Evolutionary conservation across 2,113 vertebrate species (phyloP), one percentile per base, ranked within the genome.

Genomic region (Rhinichthys klamathensis): DNA sequence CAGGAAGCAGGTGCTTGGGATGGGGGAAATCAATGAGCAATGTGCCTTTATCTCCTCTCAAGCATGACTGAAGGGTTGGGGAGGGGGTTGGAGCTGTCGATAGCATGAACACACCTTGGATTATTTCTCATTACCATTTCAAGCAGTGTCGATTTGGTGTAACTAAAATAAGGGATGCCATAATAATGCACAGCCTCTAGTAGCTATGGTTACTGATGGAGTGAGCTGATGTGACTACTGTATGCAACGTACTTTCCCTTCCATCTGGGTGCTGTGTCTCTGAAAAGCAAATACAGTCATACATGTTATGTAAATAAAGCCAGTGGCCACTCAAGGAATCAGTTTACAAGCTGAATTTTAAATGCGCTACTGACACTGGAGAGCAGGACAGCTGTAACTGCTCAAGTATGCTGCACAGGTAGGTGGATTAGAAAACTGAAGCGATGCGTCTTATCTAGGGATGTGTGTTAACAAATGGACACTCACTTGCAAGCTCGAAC

Each of bases 401-500:
- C 73, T 84, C 79, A 87, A 81, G 78, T 30, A 35, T 69, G 44
- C 82, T 27, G 21, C 51, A 74, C 35, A 58, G 60, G 35, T 61
- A 76, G 56, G n/a, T n/a, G 72, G 49, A 51, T 56, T 61, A 61
- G 63, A 38, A 69, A 63, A 54, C 10, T 83, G 21, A 85, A 73
- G 58, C 30, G 58, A 25, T 73, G 81, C 16, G 41, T 51, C 49
- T 79, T 74, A 61, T 70, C 77, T 61, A 46, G 54, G 56, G 12
- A 63, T 67, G 44, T 13, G 16, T 72, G 80, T 60, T 58, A 83
- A 32, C 63, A 81, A 25, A 81, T 12, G 21, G 46, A 83, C 72
- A 95, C 97, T 97, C 94, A 99, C 98, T 99, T 92, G 98, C 98
- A 49, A 98, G 95, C 90, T 99, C 98, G 90, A 97, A 99, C 85